phyloP scores from a whole-genome alignment of 2,113 vertebrate species.

The Meriones unguiculatus region DNA sequence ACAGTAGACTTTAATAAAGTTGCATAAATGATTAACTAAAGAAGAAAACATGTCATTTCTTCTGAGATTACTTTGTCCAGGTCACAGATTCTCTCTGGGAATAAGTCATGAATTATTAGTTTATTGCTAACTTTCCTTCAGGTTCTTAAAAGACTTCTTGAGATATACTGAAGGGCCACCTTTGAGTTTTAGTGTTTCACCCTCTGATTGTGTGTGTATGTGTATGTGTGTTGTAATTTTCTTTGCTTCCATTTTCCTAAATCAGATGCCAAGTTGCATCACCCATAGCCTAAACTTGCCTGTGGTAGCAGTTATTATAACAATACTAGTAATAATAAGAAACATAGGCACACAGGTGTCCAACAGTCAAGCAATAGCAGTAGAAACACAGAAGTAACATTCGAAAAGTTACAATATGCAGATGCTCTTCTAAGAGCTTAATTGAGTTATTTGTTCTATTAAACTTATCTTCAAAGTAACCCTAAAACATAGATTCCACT shows the following conservation, averaged over 20 bases:
- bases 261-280: conserved; percentile 46
- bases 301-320: not conserved
- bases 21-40: conserved; percentile 33
- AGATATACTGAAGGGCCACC: conserved; percentile 16
- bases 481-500: not conserved
- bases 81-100: conserved; percentile 53
- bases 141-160: conserved; percentile 31
- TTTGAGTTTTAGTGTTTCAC: conserved; percentile 45
- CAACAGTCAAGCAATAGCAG: not conserved
- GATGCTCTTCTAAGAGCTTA: conserved; percentile 3
- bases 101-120: conserved; percentile 24
- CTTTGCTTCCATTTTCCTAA: conserved; percentile 68
- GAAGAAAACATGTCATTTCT: conserved; percentile 51
- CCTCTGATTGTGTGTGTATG: fast-evolving
- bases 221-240: not conserved
- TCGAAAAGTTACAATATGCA: not conserved
- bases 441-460: not conserved
- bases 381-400: not conserved
- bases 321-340: not conserved
- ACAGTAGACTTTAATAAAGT: conserved; percentile 22
- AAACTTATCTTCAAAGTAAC: conserved; percentile 5
- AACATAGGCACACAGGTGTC: not conserved
- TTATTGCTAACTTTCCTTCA: conserved; percentile 20
- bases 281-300: conserved; percentile 33
- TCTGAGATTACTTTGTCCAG: conserved; percentile 54